Conservation (phyloP, 2,113 vertebrate genomes). For the Malaclemys terrapin region DNA sequence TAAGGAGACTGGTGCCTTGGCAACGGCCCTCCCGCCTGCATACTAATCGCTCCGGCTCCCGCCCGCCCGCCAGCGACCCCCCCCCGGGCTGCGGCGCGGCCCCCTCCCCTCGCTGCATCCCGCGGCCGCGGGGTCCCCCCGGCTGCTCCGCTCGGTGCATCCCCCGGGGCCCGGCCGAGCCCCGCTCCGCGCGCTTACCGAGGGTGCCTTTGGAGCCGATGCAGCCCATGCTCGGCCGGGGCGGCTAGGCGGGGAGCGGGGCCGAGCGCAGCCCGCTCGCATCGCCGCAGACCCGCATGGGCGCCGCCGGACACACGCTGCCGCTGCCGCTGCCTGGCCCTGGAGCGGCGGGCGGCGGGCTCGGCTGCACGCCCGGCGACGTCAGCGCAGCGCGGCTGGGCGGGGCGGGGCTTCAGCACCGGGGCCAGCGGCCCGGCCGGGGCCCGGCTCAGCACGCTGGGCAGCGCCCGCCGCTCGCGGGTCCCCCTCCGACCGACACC, state of each 20-base stretch:
- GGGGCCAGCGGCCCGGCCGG: background rate
- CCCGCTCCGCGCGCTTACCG: conserved; percentile 83
- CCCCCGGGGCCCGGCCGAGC: background rate
- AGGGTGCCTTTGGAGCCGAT: conserved; percentile 89
- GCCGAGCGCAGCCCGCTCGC: conserved; percentile 63
- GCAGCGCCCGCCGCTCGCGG: background rate
- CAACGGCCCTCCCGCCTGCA: conserved; percentile 18
- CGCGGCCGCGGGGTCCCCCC: background rate
- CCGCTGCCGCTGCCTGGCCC: background rate
- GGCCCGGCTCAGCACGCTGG: background rate
- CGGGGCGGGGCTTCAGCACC: background rate
- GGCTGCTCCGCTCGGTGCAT: no score
- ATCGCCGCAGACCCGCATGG: conserved; percentile 80
- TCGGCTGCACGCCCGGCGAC: conserved; percentile 55
- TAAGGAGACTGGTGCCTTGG: conserved; percentile 10
- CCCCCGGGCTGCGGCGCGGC: no score
- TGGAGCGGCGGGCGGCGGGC: background rate
- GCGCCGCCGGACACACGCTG: conserved; percentile 3
- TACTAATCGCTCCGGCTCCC: conserved; percentile 14
- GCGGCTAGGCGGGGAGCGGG: conserved; percentile 53
- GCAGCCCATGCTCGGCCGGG: conserved; percentile 87
- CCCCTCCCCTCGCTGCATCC: background rate
- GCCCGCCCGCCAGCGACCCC: no score
- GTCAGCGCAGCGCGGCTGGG: conserved; percentile 58
- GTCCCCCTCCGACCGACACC: accelerated